These are phyloP conservation scores for Romanogobio albipinnatus DNA, from an alignment of 2,113 vertebrate species.

Conservation along the genomic window DNA sequence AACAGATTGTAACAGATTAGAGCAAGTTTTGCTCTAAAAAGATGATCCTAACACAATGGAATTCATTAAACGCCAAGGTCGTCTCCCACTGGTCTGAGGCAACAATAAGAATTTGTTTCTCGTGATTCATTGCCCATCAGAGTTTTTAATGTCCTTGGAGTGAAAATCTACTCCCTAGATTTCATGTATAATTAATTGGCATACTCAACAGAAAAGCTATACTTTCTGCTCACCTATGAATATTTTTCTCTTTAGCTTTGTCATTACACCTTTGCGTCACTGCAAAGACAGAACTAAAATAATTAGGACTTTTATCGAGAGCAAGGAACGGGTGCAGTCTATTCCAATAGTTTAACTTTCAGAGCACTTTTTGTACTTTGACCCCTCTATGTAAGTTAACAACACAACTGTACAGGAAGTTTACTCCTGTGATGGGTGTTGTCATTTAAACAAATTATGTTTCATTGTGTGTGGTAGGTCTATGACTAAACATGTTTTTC, in stretches of 20 bases:
- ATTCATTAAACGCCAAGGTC: slow-evolving; percentile 1
- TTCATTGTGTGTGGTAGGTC: neutral
- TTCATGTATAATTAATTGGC: neutral
- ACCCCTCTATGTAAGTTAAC: neutral
- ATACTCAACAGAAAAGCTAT: neutral
- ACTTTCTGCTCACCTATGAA: neutral
- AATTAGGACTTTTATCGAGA: neutral
- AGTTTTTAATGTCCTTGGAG: slow-evolving; percentile 6
- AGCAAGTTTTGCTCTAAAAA: neutral
- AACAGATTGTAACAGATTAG: neutral
- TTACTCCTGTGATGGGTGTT: neutral
- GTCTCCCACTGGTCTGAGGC: slow-evolving; percentile 31
- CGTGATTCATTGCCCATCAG: slow-evolving; percentile 14
- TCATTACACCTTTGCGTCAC: neutral
- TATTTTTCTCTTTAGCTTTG: neutral
- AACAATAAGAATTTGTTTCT: slow-evolving; percentile 8
- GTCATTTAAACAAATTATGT: neutral
- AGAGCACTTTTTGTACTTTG: neutral
- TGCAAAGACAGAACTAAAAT: neutral
- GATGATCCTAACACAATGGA: neutral
- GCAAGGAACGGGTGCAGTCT: neutral
- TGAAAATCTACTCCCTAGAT: slow-evolving; percentile 28
- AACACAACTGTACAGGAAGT: slow-evolving; percentile 28
- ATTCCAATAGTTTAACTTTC: neutral
- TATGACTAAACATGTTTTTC: neutral